Base-by-base conservation (phyloP, 2,888 invertebrate genomes). In the Pandemis heparana region DNA sequence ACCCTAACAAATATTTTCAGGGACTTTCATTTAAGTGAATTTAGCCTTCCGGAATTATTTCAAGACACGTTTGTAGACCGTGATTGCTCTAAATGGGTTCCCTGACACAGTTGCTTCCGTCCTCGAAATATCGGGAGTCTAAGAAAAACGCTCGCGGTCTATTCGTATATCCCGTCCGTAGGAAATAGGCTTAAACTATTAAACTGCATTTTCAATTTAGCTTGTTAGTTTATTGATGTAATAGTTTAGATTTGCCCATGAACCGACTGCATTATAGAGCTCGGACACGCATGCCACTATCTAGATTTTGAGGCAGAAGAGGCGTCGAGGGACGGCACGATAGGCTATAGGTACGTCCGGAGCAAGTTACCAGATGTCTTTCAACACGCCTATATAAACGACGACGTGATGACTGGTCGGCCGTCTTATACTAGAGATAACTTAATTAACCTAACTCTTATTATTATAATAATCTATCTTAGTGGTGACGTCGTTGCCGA, bases 261-360 rank as follows among this genome's bases (percentile, higher is more conserved):
- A 82, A 79, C 77, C 77, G 78, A 80, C 79, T 80, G 76, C 81
- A 82, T 85, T 86, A 87, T 86, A 83, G 85, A 76, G 80, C 78
- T 79, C 71, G 79, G 80, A 84, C 89, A 88, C 87, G 89, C 88
- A 88, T 86, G 84, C 81, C 79, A 76, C 77, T 87, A 89, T 88
- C 87, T 82, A 81, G 84, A 86, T 82, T 81, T 82, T 80, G 80
- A 85, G 82, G 81, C 81, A 18, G 77, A 78, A 80, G 80, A 79
- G 74, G 79, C 80, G 75, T 79, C 79, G 80, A 80, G 23, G 23
- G 12, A 82, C 81, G 80, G 85, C 81, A 81, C 82, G 80, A 82
- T 81, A 80, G 81, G 83, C 83, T 83, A 14, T 16, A 16, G 16
- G 0, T n/a, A 16, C 85, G 87, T 87, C 86, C 79, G 78, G 78